phyloP scores from a whole-genome alignment of 2,113 vertebrate species.

The Hylia prasina region DNA sequence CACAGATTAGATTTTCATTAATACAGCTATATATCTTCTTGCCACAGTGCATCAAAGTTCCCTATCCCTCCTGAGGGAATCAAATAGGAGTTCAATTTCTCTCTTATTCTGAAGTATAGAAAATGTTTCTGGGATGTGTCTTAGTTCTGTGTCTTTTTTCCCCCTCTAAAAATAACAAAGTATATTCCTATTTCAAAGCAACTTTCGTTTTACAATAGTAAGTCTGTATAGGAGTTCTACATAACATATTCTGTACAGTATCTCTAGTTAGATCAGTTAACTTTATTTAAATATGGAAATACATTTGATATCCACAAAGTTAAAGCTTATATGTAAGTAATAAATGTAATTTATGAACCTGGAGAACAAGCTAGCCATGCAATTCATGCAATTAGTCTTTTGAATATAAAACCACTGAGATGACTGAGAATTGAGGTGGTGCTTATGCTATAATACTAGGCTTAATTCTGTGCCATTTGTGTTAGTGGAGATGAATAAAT shows the following conservation, averaged over 20 bases:
- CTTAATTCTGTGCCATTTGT: not conserved
- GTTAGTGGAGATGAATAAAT: not conserved
- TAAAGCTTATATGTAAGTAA: not conserved
- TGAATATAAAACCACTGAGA: not conserved
- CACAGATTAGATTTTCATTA: constrained; percentile 25
- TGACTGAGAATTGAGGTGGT: not conserved
- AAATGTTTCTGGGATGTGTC: not conserved
- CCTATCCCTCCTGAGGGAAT: not conserved
- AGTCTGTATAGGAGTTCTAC: not conserved
- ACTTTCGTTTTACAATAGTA: not conserved
- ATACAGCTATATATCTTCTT: not conserved
- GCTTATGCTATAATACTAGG: not conserved
- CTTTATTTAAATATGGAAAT: not conserved
- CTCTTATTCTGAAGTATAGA: not conserved
- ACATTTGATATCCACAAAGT: not conserved
- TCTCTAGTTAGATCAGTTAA: not conserved
- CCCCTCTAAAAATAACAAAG: not conserved
- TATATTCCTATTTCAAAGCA: not conserved
- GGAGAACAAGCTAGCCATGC: not conserved
- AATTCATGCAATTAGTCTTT: not conserved
- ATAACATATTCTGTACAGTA: not conserved
- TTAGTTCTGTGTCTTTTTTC: not conserved
- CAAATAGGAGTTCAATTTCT: not conserved
- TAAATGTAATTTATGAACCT: not conserved
- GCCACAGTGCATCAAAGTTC: not conserved